phyloP scores from a whole-genome alignment of 2,113 vertebrate species.

The Lanius ludovicianus region DNA sequence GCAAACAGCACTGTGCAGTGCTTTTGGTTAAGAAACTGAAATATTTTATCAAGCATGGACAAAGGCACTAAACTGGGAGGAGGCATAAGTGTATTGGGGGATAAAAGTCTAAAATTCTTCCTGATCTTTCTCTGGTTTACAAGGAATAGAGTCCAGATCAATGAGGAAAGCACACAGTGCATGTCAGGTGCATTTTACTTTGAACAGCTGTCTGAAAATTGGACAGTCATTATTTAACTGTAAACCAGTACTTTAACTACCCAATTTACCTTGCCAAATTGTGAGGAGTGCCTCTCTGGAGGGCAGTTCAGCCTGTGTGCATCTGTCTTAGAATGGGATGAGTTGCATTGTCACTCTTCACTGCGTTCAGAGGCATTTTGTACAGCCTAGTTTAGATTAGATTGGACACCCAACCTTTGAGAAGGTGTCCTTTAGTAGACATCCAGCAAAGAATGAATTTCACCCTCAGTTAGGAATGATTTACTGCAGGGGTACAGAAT shows the following conservation, averaged over 20 bases:
- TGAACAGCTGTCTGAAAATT: background rate
- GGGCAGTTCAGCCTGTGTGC: background rate
- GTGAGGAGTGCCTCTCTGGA: background rate
- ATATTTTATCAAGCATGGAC: background rate
- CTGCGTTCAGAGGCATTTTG: background rate
- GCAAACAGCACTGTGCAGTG: background rate
- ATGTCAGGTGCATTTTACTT: background rate
- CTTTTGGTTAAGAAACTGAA: background rate
- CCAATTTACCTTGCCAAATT: background rate
- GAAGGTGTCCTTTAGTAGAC: background rate
- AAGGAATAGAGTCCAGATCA: background rate
- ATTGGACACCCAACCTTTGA: background rate
- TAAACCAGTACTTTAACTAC: background rate
- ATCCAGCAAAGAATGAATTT: background rate
- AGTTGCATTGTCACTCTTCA: background rate
- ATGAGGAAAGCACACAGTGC: background rate
- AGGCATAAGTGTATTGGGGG: background rate
- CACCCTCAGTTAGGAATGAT: background rate
- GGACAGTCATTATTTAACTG: background rate
- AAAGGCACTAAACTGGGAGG: background rate
- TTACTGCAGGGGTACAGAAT: background rate
- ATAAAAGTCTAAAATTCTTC: background rate
- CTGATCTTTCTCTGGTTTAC: background rate
- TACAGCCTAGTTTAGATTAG: background rate
- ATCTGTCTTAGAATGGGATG: background rate